Conservation (phyloP, 2,113 vertebrate species). For the Gymnobelideus leadbeateri region DNA sequence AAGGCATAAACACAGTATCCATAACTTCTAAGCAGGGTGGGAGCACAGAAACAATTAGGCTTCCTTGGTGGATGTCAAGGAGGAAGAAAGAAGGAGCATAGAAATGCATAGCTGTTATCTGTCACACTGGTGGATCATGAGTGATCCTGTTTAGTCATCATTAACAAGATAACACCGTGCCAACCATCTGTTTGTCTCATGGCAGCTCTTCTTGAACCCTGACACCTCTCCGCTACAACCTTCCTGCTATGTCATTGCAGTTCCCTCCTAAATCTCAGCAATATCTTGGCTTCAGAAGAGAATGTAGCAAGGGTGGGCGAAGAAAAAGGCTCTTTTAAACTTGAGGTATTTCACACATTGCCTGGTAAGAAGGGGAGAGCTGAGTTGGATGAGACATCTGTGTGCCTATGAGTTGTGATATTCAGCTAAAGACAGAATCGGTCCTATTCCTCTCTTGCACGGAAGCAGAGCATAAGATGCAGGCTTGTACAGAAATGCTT, state of each 20-base stretch:
- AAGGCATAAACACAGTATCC: not conserved
- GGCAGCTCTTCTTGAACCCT: not conserved
- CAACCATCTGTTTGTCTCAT: not conserved
- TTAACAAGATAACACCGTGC: not conserved
- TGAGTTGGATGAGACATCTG: not conserved
- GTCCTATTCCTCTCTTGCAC: slow-evolving; percentile 42
- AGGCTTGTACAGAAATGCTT: slow-evolving; percentile 48
- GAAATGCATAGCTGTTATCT: not conserved
- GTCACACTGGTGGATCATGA: not conserved
- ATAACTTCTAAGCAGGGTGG: not conserved
- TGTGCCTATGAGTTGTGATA: slow-evolving; percentile 6
- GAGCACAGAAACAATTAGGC: not conserved
- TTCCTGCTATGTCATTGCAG: not conserved
- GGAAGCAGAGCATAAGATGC: slow-evolving; percentile 37
- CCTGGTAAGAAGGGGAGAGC: not conserved
- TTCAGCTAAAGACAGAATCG: slow-evolving; percentile 23
- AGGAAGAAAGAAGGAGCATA: not conserved
- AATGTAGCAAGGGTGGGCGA: not conserved
- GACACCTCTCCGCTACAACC: not conserved
- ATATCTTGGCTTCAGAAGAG: not conserved
- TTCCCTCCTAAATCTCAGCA: not conserved
- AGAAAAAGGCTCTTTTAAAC: not conserved
- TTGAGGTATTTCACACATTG: not conserved
- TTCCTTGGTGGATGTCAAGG: not conserved
- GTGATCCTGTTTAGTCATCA: not conserved